Evolutionary conservation across 2,113 vertebrate species (phyloP).

Genomic region (Cheilinus undulatus): DNA sequence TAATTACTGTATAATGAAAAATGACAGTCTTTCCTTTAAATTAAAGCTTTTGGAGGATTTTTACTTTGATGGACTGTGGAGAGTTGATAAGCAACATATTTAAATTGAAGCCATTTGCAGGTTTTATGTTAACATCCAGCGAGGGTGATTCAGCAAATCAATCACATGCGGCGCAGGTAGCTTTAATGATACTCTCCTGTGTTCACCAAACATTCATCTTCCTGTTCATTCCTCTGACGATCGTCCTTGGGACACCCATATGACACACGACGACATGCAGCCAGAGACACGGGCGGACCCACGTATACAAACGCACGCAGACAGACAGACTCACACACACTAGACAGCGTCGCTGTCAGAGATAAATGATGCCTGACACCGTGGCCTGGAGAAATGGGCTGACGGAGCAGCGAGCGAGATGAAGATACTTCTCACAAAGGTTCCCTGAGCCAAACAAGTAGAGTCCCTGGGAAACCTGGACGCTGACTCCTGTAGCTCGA

Average conservation of each 20-base stretch:
- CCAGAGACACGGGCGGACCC: conserved; percentile 24
- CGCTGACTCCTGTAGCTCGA: conserved; percentile 68
- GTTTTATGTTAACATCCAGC: conserved; percentile 78
- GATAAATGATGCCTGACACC: conserved; percentile 79
- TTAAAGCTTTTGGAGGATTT: conserved; percentile 63
- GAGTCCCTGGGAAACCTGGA: conserved; percentile 76
- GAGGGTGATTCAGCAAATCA: conserved; percentile 71
- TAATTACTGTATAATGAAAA: conserved; percentile 81
- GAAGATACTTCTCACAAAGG: conserved; percentile 80
- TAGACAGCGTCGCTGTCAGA: conserved; percentile 70
- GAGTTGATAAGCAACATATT: conserved; percentile 80
- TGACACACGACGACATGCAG: conserved; percentile 32
- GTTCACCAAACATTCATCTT: conserved; percentile 75
- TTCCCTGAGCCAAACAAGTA: conserved; percentile 78
- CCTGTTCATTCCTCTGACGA: conserved; percentile 40
- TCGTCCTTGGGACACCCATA: conserved; percentile 64
- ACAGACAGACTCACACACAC: conserved; percentile 42
- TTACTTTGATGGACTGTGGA: conserved; percentile 75
- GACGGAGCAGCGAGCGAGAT: conserved; percentile 72
- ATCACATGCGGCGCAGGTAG: conserved; percentile 70
- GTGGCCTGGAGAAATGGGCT: conserved; percentile 74
- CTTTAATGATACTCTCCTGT: conserved; percentile 65
- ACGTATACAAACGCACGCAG: conserved; percentile 32
- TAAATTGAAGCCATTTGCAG: conserved; percentile 76
- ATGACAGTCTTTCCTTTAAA: conserved; percentile 72